Conservation (phyloP, 2,888 invertebrate genomes). For the Agriopis leucophaearia region DNA sequence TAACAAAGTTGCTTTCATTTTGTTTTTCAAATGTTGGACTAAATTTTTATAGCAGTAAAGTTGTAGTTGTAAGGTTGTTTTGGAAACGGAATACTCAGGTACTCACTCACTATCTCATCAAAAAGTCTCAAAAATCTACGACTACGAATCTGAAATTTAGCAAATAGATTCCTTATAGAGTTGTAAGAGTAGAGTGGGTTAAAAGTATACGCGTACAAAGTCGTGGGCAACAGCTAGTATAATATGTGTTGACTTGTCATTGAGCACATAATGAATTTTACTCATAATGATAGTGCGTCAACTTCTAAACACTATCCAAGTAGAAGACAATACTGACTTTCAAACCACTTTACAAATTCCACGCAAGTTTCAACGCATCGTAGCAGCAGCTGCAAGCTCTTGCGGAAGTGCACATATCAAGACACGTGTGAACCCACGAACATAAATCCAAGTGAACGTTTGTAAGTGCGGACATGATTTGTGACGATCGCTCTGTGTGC, state of each 20-base stretch:
- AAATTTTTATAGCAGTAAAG: not conserved
- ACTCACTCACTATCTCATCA: too few relatives aligned
- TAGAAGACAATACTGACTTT: not conserved
- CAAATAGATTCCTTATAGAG: too few relatives aligned
- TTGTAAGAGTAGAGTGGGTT: too few relatives aligned
- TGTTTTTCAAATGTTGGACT: slow-evolving; percentile 16
- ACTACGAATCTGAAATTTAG: too few relatives aligned
- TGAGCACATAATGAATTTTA: too few relatives aligned
- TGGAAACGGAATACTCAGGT: not conserved
- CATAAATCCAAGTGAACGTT: slow-evolving; percentile 34
- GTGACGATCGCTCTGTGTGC: slow-evolving; percentile 32
- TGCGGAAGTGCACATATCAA: slow-evolving; percentile 13
- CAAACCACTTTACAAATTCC: slow-evolving; percentile 9
- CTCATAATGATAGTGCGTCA: not conserved
- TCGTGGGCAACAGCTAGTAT: too few relatives aligned
- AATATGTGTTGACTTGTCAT: too few relatives aligned
- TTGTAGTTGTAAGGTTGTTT: slow-evolving; percentile 2
- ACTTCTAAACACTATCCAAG: not conserved
- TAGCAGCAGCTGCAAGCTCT: slow-evolving; percentile 30
- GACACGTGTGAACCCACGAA: slow-evolving; percentile 15
- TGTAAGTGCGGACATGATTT: slow-evolving; percentile 32
- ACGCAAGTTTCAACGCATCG: slow-evolving; percentile 7
- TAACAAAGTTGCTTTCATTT: slow-evolving; percentile 24
- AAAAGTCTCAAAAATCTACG: too few relatives aligned
- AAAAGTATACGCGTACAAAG: too few relatives aligned